A percentile compares a stretch with the other conserved stretches of the same genome.
These are phyloP conservation scores for Lampris megalopsis DNA, from an alignment of 2,113 vertebrate species.

Conservation along the genomic window DNA sequence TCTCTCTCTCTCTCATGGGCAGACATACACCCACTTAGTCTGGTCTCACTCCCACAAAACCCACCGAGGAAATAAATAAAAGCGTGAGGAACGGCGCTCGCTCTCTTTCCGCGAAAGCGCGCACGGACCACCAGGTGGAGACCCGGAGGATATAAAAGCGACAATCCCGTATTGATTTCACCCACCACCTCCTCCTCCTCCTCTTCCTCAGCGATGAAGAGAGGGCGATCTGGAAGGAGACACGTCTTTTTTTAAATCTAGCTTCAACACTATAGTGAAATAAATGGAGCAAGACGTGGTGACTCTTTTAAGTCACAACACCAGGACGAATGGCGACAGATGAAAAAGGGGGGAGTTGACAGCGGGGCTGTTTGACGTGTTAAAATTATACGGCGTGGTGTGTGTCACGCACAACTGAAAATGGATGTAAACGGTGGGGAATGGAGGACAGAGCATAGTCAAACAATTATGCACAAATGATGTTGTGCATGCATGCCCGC, in stretches of 20 bases:
- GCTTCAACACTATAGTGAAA: too few species aligned
- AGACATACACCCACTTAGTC: slow-evolving; percentile 40
- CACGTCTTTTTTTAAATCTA: too few species aligned
- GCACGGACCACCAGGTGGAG: background rate
- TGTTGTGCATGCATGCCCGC: background rate
- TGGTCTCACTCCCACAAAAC: slow-evolving; percentile 9
- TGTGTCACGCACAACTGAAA: too few species aligned
- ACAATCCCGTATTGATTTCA: background rate
- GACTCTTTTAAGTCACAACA: too few species aligned
- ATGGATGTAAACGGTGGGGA: background rate
- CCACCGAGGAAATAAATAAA: slow-evolving; percentile 5
- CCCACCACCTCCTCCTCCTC: background rate
- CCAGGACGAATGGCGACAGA: too few species aligned
- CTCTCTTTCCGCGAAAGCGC: background rate
- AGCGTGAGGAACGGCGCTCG: background rate
- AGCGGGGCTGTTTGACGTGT: too few species aligned
- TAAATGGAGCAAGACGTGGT: too few species aligned
- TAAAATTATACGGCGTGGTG: too few species aligned
- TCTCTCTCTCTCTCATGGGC: slow-evolving; percentile 35
- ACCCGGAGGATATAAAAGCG: background rate
- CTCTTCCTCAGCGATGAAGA: background rate
- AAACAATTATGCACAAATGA: background rate
- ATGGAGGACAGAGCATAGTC: background rate
- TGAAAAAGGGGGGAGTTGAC: too few species aligned
- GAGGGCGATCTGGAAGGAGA: background rate